A percentile compares a stretch with the other conserved stretches of the same genome.
phyloP scores from a whole-genome alignment of 2,888 invertebrate species.

The Stenchaetothrips biformis region DNA sequence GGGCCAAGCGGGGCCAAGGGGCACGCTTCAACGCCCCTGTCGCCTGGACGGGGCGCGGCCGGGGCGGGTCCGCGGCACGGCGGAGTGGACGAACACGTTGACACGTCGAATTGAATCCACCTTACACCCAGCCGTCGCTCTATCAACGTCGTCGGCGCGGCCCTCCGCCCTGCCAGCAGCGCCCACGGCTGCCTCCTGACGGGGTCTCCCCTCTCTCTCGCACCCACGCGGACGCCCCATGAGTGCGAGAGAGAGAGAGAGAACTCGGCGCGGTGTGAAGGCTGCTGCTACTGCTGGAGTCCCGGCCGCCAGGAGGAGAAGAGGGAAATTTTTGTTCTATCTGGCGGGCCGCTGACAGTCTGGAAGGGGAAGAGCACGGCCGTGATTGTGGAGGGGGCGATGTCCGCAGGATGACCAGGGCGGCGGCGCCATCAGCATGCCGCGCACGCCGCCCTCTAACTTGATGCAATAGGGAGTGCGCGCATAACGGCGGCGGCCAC shows the following conservation, averaged over 20 bases:
- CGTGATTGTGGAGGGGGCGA: not conserved
- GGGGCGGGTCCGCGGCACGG: not conserved
- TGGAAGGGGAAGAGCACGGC: not conserved
- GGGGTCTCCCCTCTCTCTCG: too few relatives aligned
- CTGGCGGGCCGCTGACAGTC: not conserved
- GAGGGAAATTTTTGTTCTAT: not conserved
- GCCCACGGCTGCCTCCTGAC: too few relatives aligned
- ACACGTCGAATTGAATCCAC: conserved; percentile 20
- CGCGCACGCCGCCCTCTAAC: conserved; percentile 5
- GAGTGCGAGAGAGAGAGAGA: too few relatives aligned
- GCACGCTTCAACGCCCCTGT: too few relatives aligned
- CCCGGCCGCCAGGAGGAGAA: not conserved
- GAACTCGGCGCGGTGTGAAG: not conserved
- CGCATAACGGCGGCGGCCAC: not conserved
- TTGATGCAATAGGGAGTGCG: conserved; percentile 9
- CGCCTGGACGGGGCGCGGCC: too few relatives aligned
- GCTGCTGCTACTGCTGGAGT: not conserved
- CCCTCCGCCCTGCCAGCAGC: too few relatives aligned
- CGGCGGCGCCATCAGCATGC: conserved; percentile 4
- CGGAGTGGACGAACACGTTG: conserved; percentile 1
- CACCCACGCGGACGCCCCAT: too few relatives aligned
- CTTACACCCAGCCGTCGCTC: conserved; percentile 16
- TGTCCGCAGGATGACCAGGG: not conserved
- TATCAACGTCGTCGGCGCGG: not conserved
- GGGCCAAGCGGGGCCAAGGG: too few relatives aligned